Evolutionary conservation across 1,140 invertebrate species (phyloP).

Genomic region (Zaprionus nigranus): DNA sequence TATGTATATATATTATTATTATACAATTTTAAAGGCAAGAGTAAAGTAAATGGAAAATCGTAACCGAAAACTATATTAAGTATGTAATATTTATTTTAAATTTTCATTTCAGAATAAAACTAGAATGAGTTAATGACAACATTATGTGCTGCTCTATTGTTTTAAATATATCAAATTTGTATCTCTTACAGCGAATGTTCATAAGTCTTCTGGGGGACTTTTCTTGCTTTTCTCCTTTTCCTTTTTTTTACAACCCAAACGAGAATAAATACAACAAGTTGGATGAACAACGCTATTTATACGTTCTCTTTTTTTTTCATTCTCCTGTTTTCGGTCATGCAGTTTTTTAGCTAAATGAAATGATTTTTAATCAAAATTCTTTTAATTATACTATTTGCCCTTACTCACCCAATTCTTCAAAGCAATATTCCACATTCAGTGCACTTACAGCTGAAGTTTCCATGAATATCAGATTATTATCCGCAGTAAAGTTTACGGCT

Average conservation of each 20-base stretch:
- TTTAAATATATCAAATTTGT: background rate
- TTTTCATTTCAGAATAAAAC: conserved; percentile 74
- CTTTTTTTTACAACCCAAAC: background rate
- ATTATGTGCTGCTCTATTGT: background rate
- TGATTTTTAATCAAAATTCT: background rate
- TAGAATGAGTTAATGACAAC: conserved; percentile 69
- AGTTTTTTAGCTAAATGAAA: conserved; percentile 17
- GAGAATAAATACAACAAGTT: background rate
- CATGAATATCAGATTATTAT: conserved; percentile 34
- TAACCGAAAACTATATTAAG: conserved; percentile 71
- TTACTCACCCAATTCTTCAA: conserved; percentile 39
- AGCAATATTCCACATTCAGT: conserved; percentile 29
- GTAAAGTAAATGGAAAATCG: conserved; percentile 42
- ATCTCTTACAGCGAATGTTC: background rate
- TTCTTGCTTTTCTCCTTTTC: background rate
- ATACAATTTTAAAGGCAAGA: conserved; percentile 54
- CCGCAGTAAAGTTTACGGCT: conserved; percentile 24
- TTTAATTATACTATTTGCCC: background rate
- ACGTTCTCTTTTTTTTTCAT: background rate
- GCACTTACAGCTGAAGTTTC: conserved; percentile 43
- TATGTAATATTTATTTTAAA: conserved; percentile 70
- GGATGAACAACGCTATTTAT: background rate
- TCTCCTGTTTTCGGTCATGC: background rate
- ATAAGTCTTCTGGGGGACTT: no score
- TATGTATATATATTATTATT: conserved; percentile 70